Percentiles rank a stretch among this genome's conserved stretches.
These are phyloP conservation scores for Prunella strophiata DNA, from an alignment of 2,797 vertebrate species.

Conservation along the genomic window DNA sequence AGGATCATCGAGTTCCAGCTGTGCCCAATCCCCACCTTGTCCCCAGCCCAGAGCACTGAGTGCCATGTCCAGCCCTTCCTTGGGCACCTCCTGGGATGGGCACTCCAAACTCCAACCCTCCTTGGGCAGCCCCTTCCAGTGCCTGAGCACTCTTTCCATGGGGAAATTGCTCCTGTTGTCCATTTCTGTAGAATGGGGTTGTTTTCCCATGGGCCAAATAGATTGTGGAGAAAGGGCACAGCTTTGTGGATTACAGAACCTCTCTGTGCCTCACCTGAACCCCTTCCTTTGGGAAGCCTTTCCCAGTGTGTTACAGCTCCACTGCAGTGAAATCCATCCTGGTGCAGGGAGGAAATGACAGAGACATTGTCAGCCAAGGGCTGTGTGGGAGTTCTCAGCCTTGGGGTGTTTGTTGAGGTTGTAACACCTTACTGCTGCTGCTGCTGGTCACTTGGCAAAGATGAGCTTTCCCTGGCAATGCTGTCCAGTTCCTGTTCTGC, in stretches of 20 bases:
- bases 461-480: not conserved
- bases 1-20: accelerated
- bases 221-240: not conserved
- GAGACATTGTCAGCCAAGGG: not conserved
- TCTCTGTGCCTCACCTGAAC: accelerated
- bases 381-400: not conserved
- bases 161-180: accelerated
- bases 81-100: not conserved
- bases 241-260: not conserved
- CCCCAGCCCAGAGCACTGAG: not conserved
- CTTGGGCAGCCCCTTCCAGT: not conserved
- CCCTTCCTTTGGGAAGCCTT: not conserved
- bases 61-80: accelerated
- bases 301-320: not conserved
- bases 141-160: not conserved
- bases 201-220: not conserved
- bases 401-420: not conserved
- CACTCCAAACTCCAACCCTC: not conserved
- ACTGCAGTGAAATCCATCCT: not conserved
- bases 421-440: not conserved
- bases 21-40: not conserved
- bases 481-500: not conserved
- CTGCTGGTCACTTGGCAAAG: not conserved
- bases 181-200: not conserved
- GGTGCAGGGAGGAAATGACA: not conserved